Evolutionary conservation across 2,888 invertebrate species (phyloP).

Genomic region (Cistogaster globosa): DNA sequence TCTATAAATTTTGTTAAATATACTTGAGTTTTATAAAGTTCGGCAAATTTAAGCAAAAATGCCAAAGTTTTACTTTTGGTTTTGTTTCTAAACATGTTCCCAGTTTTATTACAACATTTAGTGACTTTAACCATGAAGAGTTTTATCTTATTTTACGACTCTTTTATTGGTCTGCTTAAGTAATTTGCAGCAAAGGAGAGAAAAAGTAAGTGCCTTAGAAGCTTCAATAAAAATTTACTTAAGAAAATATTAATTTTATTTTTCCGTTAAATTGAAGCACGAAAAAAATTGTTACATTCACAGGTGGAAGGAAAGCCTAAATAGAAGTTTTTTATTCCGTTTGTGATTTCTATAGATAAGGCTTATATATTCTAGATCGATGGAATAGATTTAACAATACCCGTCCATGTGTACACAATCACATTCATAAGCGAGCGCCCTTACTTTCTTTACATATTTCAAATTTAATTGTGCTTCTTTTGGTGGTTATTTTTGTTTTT

Average conservation of each 20-base stretch:
- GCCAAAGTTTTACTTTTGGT: conserved; percentile 44
- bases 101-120: conserved; percentile 64
- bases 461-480: too few species aligned
- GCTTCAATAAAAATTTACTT: conserved; percentile 63
- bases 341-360: too few species aligned
- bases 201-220: conserved; percentile 1
- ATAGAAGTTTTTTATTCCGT: too few species aligned
- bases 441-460: too few species aligned
- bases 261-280: conserved; percentile 28
- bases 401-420: too few species aligned
- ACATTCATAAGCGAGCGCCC: too few species aligned
- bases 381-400: too few species aligned
- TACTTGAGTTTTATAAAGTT: conserved; percentile 57
- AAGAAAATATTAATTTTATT: conserved; percentile 49
- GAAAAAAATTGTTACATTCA: conserved; percentile 38
- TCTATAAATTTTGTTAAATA: conserved; percentile 70
- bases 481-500: too few species aligned
- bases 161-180: conserved; percentile 74
- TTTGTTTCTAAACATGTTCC: conserved; percentile 51
- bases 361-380: too few species aligned
- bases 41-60: conserved; percentile 44
- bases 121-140: conserved; percentile 38
- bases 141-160: conserved; percentile 71
- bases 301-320: too few species aligned
- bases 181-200: conserved; percentile 66